Evolutionary conservation across 2,113 vertebrate genomes (phyloP), one percentile per base, ranked within the genome.

Genomic region (Eptesicus fuscus): DNA sequence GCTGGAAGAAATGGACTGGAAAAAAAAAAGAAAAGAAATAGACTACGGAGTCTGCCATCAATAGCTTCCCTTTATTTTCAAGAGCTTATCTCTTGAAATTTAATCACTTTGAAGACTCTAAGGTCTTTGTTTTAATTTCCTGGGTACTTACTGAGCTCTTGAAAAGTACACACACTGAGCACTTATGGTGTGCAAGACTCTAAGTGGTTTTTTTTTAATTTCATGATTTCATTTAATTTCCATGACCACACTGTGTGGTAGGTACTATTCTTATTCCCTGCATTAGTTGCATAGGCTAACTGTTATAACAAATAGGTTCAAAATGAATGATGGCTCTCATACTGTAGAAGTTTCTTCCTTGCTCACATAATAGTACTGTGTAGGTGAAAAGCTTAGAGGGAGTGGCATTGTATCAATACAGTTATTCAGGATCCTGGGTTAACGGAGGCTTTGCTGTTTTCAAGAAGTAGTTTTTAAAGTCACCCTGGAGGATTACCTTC

Each of bases 41-140:
- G 59, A 61, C 59, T 28, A 12, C 4, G 23, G 59, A 61, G 90
- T 69, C 71, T 63, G 69, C 88, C 93, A 96, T 96, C 92, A 94
- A 70, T 97, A 93, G 95, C 87, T 88, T 91, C 35, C 47, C 71
- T 96, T 94, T 93, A 88, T 93, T 89, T 96, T 97, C 35, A 95
- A 90, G 87, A 96, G 90, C 80, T 85, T 74, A 30, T 95, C 91
- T 97, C 85, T 96, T 88, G 88, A 92, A 97, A 92, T 65, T 74
- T 90, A 95, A 96, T 92, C 92, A 90, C 93, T 92, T 78, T 63
- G 67, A 93, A 93, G 96, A 93, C 47, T 87, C 74, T 59, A 42
- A 97, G 59, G 22, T 87, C 71, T 83, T 96, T 77, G 35, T 78
- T 23, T 73, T 84, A 49, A 84, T 96, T 93, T 96, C 90, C 63